A percentile compares a stretch with the other conserved stretches of the same genome.
These are phyloP conservation scores for Heliornis fulica DNA, from an alignment of 2,113 vertebrate genomes.

Conservation along the genomic window DNA sequence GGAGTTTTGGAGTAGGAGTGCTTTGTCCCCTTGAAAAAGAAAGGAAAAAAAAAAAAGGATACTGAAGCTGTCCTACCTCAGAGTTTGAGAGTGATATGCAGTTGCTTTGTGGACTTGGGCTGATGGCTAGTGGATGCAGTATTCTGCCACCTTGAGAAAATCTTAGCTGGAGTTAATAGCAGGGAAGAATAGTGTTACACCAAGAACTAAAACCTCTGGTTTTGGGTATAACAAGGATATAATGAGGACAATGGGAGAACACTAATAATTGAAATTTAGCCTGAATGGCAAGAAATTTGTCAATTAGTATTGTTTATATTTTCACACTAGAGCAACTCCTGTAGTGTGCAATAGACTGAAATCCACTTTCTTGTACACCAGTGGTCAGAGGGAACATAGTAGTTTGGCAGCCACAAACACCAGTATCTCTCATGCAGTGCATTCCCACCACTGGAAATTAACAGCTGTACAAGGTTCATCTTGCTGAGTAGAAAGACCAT, in stretches of 20 bases:
- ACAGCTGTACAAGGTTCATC: background rate
- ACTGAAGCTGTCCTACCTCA: background rate
- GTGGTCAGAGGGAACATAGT: background rate
- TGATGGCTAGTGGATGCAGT: background rate
- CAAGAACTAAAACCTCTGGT: background rate
- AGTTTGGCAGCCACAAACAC: background rate
- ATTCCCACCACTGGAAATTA: background rate
- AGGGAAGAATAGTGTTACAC: background rate
- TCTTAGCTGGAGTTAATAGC: background rate
- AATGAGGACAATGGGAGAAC: background rate
- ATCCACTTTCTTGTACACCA: rapidly evolving
- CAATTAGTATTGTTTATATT: background rate
- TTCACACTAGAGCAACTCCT: background rate
- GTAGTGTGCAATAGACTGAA: background rate
- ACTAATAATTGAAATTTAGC: background rate
- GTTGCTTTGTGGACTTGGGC: background rate
- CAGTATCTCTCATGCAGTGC: rapidly evolving
- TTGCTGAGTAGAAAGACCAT: background rate
- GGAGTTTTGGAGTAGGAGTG: background rate
- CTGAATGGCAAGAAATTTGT: background rate
- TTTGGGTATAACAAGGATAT: background rate
- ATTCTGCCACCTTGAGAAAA: background rate
- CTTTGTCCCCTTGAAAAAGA: background rate
- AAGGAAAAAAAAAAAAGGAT: too few relatives aligned
- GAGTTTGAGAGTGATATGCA: background rate